Conservation (phyloP, 2,888 invertebrate genomes). For the Apocheima hispidaria region DNA sequence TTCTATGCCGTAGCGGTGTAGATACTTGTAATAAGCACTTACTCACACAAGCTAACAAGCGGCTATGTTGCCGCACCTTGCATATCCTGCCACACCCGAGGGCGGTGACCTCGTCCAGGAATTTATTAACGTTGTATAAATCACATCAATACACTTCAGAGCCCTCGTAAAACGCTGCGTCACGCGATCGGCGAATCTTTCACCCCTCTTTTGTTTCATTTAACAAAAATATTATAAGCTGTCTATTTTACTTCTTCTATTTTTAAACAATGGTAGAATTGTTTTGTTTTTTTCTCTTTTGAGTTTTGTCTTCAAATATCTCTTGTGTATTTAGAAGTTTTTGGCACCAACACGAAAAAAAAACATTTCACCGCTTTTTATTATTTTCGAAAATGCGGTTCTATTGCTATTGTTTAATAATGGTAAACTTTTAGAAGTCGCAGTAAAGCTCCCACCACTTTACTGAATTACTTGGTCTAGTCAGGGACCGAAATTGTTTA, state of each 20-base stretch:
- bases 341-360: too few relatives aligned
- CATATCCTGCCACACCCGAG: conserved; percentile 59
- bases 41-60: neutral
- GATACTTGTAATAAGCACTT: neutral
- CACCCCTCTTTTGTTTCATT: conserved; percentile 61
- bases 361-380: too few relatives aligned
- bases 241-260: neutral
- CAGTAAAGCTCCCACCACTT: too few relatives aligned
- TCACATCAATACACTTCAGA: conserved; percentile 60
- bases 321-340: too few relatives aligned
- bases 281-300: too few relatives aligned
- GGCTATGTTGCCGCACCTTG: conserved; percentile 55
- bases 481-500: too few relatives aligned
- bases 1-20: neutral
- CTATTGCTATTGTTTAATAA: too few relatives aligned
- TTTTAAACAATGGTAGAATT: neutral
- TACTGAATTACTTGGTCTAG: too few relatives aligned
- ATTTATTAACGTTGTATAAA: conserved; percentile 75
- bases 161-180: conserved; percentile 57
- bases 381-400: too few relatives aligned
- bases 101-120: conserved; percentile 66
- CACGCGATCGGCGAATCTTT: conserved; percentile 63
- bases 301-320: too few relatives aligned
- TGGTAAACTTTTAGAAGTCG: too few relatives aligned
- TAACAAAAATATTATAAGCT: conserved; percentile 49